These are phyloP conservation scores for Ptychoptera albimana DNA, from an alignment of 2,888 invertebrate genomes.

Conservation along the genomic window DNA sequence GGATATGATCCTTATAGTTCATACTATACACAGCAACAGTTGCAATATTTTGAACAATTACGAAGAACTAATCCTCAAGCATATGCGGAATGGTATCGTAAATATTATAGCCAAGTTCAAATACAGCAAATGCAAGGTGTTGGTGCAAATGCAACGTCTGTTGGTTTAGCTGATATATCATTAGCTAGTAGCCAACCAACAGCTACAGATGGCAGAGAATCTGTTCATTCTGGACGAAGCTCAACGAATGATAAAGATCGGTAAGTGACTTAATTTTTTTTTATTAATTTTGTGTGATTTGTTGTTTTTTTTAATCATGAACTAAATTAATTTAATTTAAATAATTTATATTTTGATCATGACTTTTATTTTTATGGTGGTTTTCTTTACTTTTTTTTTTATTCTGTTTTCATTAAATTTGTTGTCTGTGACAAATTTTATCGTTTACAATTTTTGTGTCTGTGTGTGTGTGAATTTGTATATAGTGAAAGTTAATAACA, in stretches of 20 bases:
- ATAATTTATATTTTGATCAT: neutral
- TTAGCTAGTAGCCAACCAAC: constrained; percentile 7
- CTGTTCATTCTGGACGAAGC: constrained; percentile 71
- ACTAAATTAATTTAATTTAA: neutral
- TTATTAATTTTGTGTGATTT: constrained; percentile 4
- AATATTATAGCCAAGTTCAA: constrained; percentile 37
- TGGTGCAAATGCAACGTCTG: neutral
- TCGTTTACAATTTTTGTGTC: too few species aligned
- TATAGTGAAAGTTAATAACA: too few species aligned
- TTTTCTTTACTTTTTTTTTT: too few species aligned
- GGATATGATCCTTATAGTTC: constrained; percentile 40
- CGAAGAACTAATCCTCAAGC: constrained; percentile 61
- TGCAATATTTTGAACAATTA: constrained; percentile 60
- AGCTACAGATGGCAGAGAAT: constrained; percentile 46
- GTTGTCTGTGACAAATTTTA: too few species aligned
- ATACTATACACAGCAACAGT: constrained; percentile 32
- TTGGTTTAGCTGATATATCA: constrained; percentile 12
- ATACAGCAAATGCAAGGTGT: constrained; percentile 13
- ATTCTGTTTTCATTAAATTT: neutral
- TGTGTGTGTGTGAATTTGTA: too few species aligned
- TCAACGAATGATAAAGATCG: constrained; percentile 54
- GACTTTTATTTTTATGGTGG: neutral
- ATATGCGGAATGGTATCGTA: constrained; percentile 63
- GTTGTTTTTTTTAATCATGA: neutral
- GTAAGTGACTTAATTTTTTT: constrained; percentile 26